phyloP scores from a whole-genome alignment of 1,140 invertebrate genomes.

The Drosophila cardini region DNA sequence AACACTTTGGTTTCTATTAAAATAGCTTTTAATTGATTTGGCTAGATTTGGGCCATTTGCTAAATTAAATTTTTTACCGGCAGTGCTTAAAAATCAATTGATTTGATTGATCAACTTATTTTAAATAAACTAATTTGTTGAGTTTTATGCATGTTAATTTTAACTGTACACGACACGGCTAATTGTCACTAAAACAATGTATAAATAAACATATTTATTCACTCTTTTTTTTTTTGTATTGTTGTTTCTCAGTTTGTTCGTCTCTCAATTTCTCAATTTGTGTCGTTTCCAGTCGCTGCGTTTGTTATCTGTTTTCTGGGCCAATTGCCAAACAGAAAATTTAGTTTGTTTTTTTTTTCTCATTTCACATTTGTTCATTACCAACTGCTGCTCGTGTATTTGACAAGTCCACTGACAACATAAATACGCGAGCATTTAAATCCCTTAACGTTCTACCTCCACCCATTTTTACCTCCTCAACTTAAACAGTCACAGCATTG shows the following conservation, averaged over 20 bases:
- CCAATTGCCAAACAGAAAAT: slow-evolving; percentile 71
- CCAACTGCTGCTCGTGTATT: slow-evolving; percentile 39
- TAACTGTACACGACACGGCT: slow-evolving; percentile 57
- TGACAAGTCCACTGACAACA: slow-evolving; percentile 75
- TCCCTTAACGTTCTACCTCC: slow-evolving; percentile 32
- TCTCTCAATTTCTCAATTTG: not conserved
- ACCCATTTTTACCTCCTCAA: not conserved
- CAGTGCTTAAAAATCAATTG: not conserved
- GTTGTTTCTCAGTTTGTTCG: not conserved
- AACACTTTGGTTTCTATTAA: slow-evolving; percentile 56
- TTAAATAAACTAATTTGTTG: slow-evolving; percentile 11
- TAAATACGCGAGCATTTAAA: slow-evolving; percentile 76
- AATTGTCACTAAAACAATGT: slow-evolving; percentile 43
- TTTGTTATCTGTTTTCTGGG: slow-evolving; percentile 51
- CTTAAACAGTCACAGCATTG: slow-evolving; percentile 56
- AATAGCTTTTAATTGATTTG: slow-evolving; percentile 57
- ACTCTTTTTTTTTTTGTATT: not conserved
- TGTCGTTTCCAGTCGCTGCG: slow-evolving; percentile 12
- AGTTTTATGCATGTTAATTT: slow-evolving; percentile 18
- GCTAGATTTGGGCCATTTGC: slow-evolving; percentile 35
- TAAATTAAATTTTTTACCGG: slow-evolving; percentile 36
- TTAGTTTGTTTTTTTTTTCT: slow-evolving; percentile 32
- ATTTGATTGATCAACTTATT: not conserved
- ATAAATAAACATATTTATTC: slow-evolving; percentile 16
- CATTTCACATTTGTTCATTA: slow-evolving; percentile 54